Evolutionary conservation across 2,113 vertebrate genomes (phyloP), one percentile per base, ranked within the genome.

Genomic region (Carollia perspicillata): DNA sequence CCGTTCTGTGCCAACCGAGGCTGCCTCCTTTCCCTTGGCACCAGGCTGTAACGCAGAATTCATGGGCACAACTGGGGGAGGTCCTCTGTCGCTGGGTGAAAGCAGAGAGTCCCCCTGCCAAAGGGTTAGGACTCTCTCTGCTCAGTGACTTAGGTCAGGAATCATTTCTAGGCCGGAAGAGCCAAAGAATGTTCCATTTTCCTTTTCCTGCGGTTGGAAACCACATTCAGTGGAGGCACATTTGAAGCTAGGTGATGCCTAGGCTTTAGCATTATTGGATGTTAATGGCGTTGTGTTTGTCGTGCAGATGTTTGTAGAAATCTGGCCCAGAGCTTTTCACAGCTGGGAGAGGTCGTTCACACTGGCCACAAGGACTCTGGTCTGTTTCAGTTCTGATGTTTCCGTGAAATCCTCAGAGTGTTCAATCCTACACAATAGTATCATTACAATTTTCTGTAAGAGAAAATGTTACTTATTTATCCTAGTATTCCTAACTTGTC

Each of bases 351-450:
- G 86, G 55, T 94, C 93, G 77, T 97, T 97, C 92, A 86, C 97
- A 83, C 91, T 97, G 97, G 95, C 95, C 84, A 84, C 95, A 89
- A 97, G 85, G 96, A 94, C 96, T 95, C 97, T 95, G 98, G 96
- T 97, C 97, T 97, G 95, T 97, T 97, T 90, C 96, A 98, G 97
- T 97, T 98, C 98, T 98, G 97, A 98, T 89, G 97, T 98, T 98
- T 98, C 98, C 98, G 97, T 98, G 98, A 98, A 98, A 98, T 98
- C 77, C 97, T 98, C 98, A 98, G 98, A 98, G 97, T 98, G 97
- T 98, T 98, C 96, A 96, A 97, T 97, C 79, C 89, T 97, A 90
- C 86, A 83, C 95, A 85, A 88, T 96, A 98, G 93, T 97, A 97
- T 95, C 95, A 93, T 98, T 98, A 98, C 95, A 95, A 47, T 97